Percentiles rank a stretch among this genome's conserved stretches.
Evolutionary conservation across 2,797 vertebrate species (phyloP).

Genomic region (Enoplosus armatus): DNA sequence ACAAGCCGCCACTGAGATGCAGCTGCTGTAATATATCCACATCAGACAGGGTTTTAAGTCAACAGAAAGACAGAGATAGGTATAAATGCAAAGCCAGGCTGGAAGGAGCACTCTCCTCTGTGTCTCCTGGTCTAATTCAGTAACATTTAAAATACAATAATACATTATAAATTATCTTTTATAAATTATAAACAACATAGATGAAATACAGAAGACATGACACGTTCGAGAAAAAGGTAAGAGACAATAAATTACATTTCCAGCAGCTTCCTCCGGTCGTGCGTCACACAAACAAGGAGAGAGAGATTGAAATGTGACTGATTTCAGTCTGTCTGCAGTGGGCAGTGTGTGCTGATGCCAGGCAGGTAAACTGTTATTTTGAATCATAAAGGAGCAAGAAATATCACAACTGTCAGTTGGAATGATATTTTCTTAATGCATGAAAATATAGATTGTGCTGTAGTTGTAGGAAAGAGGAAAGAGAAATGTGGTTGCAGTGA

Average conservation of each 20-base stretch:
- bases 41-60: constrained; percentile 25
- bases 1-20: not conserved
- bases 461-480: not conserved
- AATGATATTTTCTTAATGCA: constrained; percentile 11
- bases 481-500: not conserved
- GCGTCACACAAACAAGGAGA: constrained; percentile 3
- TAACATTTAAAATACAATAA: not conserved
- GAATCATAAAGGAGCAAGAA: constrained; percentile 36
- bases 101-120: not conserved
- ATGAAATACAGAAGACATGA: too few species aligned
- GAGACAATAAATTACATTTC: constrained; percentile 23
- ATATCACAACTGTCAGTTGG: constrained; percentile 25
- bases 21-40: constrained; percentile 29
- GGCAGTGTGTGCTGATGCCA: not conserved
- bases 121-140: constrained; percentile 1
- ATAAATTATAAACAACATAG: not conserved
- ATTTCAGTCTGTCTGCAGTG: constrained; percentile 13
- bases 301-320: constrained; percentile 27
- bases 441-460: not conserved
- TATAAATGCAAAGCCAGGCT: not conserved
- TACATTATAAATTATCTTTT: not conserved
- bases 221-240: not conserved
- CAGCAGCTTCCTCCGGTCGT: constrained; percentile 16
- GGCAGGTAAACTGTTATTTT: constrained; percentile 24
- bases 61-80: not conserved